Evolutionary conservation across 64 coral and sea anemone genomes (phyloP).

Genomic region (Dendronephthya gigantea): DNA sequence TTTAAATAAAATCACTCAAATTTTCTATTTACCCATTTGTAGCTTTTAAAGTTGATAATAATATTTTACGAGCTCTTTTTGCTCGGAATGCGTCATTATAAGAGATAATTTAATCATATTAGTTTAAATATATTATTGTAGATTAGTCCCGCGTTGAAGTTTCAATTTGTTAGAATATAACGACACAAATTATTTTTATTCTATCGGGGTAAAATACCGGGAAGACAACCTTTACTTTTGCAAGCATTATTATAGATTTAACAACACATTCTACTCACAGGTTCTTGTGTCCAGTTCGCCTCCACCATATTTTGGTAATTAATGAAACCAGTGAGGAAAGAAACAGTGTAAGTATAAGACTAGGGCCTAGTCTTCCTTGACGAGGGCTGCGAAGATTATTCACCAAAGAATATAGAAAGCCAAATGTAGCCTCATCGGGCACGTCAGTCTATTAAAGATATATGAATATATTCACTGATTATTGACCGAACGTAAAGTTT

Average conservation of each 20-base stretch:
- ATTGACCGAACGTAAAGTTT: no score
- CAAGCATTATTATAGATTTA: no score
- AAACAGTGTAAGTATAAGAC: constrained; percentile 55
- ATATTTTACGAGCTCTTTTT: no score
- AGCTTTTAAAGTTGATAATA: no score
- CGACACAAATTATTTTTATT: no score
- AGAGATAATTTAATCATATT: no score
- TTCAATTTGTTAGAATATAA: no score
- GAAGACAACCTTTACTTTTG: no score
- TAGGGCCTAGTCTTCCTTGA: constrained; percentile 20
- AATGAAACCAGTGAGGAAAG: constrained; percentile 38
- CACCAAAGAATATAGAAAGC: constrained; percentile 40
- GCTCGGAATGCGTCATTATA: no score
- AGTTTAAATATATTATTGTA: no score
- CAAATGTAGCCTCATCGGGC: constrained; percentile 30
- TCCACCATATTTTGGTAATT: constrained; percentile 79
- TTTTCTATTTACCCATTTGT: not conserved
- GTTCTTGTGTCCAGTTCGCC: constrained; percentile 42
- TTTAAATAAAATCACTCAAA: not conserved
- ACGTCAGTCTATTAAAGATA: constrained; percentile 33
- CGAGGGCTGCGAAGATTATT: constrained; percentile 23
- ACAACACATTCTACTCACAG: constrained; percentile 46
- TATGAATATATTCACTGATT: not conserved
- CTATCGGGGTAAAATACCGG: no score
- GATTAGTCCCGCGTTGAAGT: no score